Evolutionary conservation across 2,113 vertebrate species (phyloP).

Genomic region (Notarius lentiginosus): DNA sequence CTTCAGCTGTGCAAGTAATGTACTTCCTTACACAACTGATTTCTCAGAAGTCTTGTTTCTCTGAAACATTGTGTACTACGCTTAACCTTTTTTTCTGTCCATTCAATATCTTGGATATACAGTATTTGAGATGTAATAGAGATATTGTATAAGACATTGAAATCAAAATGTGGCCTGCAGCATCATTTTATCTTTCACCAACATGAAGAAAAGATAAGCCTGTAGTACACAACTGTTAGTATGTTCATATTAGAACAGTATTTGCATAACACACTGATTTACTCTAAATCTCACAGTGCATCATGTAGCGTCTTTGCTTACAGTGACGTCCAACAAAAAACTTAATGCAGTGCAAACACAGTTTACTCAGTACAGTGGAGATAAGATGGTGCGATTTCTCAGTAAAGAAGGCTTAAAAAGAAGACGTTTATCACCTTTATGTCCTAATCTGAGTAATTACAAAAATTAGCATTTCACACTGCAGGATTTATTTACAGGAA

Average conservation of each 20-base stretch:
- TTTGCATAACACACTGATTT: not conserved
- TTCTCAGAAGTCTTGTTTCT: not conserved
- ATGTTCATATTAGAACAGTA: not conserved
- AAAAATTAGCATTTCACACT: not conserved
- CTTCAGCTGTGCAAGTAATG: not conserved
- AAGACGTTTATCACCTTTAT: not conserved
- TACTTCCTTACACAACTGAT: not conserved
- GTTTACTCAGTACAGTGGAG: not conserved
- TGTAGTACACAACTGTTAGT: not conserved
- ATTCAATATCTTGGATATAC: not conserved
- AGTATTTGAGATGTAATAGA: not conserved
- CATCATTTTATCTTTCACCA: not conserved
- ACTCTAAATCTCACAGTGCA: conserved; percentile 1
- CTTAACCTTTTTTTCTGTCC: not conserved
- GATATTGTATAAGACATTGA: not conserved
- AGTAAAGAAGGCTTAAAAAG: not conserved
- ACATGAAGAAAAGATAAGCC: not conserved
- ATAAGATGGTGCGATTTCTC: conserved; percentile 1
- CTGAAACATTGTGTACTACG: not conserved
- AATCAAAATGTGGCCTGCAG: not conserved
- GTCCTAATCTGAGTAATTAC: not conserved
- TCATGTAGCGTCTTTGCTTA: not conserved
- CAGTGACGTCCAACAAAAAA: not conserved
- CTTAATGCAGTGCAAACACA: not conserved
- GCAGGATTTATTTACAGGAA: not conserved